These are phyloP conservation scores for Zeugodacus cucurbitae DNA, from an alignment of 1,140 invertebrate species.

Conservation along the genomic window DNA sequence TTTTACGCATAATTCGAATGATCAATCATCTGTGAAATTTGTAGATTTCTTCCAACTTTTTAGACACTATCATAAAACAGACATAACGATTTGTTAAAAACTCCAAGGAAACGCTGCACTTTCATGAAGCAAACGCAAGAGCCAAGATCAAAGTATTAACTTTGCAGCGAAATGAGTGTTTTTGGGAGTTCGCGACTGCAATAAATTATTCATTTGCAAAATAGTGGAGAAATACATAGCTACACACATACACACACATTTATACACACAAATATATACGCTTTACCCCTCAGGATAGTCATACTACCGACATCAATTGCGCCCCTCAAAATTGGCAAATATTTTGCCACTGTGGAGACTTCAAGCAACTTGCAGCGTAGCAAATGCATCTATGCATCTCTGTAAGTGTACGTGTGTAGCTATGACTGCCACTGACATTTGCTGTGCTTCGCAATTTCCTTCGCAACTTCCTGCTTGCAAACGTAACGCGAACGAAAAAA, in stretches of 20 bases:
- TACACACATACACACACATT: background rate
- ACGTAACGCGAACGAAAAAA: background rate
- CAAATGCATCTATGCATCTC: background rate
- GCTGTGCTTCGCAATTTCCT: slow-evolving; percentile 35
- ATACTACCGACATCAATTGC: background rate
- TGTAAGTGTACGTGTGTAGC: background rate
- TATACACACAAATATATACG: background rate
- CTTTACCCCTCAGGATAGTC: background rate
- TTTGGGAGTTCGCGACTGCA: background rate
- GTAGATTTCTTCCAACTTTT: background rate
- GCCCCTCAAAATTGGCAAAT: background rate
- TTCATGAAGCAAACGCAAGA: background rate
- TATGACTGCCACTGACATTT: slow-evolving; percentile 4
- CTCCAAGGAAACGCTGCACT: background rate
- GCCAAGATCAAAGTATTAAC: background rate
- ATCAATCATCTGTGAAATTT: background rate
- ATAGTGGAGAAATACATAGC: background rate
- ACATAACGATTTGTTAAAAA: background rate
- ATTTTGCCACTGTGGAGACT: background rate
- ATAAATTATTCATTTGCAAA: slow-evolving; percentile 39
- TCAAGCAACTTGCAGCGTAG: background rate
- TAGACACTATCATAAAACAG: background rate
- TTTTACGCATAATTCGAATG: background rate
- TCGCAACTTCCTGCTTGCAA: slow-evolving; percentile 18
- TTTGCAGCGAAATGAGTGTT: background rate